Conservation (phyloP, 2,797 vertebrate genomes). For the Tauraco hartlaubi region DNA sequence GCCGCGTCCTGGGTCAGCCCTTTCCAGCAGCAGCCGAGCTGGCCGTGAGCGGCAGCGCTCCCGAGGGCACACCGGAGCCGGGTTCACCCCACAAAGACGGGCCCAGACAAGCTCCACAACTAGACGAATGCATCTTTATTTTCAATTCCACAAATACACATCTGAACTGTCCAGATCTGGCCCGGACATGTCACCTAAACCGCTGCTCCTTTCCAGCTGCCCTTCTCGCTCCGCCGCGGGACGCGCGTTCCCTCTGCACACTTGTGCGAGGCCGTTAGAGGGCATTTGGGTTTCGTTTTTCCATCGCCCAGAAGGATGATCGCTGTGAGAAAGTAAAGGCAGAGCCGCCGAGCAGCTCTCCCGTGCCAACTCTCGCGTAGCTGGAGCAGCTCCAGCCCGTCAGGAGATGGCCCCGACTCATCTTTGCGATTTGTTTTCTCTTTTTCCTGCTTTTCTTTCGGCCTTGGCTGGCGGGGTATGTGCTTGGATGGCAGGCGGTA, state of each 20-base stretch:
- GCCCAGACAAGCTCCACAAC: neutral
- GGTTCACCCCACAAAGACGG: neutral
- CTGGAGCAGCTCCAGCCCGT: neutral
- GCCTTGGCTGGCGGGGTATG: neutral
- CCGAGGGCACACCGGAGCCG: rapidly evolving
- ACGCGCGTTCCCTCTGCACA: rapidly evolving
- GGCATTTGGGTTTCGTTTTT: slow-evolving; percentile 49
- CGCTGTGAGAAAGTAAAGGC: neutral
- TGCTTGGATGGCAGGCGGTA: neutral
- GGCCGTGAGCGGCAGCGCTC: neutral
- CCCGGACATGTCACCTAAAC: neutral
- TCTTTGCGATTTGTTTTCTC: neutral
- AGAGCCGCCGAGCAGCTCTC: neutral
- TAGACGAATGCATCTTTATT: neutral
- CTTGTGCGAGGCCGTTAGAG: slow-evolving; percentile 41
- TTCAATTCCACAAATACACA: neutral
- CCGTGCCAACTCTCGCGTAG: neutral
- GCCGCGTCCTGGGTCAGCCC: neutral
- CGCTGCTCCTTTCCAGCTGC: neutral
- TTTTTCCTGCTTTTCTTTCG: neutral
- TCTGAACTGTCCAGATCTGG: neutral
- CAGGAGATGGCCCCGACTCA: neutral
- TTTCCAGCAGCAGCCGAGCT: neutral
- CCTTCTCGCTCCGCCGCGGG: rapidly evolving
- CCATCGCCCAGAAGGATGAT: neutral